phyloP scores from a whole-genome alignment of 2,888 invertebrate species.

The Scotopteryx bipunctaria region DNA sequence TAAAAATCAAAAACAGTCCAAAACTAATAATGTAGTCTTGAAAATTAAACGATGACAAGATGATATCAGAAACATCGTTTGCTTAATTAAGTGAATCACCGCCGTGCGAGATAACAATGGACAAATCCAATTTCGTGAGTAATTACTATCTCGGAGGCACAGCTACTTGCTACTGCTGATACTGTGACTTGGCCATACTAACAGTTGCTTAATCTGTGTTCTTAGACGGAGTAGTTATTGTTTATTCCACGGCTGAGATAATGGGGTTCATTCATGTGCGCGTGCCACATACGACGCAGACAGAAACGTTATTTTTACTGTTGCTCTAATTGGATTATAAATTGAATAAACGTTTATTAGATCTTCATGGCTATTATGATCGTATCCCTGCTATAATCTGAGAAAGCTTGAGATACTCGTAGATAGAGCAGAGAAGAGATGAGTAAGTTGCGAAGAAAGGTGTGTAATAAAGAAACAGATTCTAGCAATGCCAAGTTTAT shows the following conservation, averaged over 20 bases:
- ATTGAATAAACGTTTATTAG: slow-evolving; percentile 11
- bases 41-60: slow-evolving; percentile 6
- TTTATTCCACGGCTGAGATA: slow-evolving; percentile 20
- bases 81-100: slow-evolving; percentile 54
- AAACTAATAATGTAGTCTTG: neutral
- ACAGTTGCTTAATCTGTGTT: slow-evolving; percentile 26
- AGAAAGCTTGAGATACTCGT: too few species aligned
- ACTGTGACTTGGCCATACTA: slow-evolving; percentile 37
- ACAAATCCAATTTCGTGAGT: slow-evolving; percentile 51
- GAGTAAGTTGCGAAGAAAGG: too few species aligned
- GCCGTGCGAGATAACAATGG: slow-evolving; percentile 49
- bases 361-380: neutral
- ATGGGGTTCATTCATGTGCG: slow-evolving; percentile 27
- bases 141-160: slow-evolving; percentile 48
- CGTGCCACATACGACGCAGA: slow-evolving; percentile 19
- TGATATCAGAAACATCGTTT: slow-evolving; percentile 22
- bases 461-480: neutral
- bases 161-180: neutral
- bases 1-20: neutral
- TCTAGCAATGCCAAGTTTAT: slow-evolving; percentile 6
- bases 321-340: slow-evolving; percentile 12
- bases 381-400: neutral
- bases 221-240: slow-evolving; percentile 8
- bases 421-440: too few species aligned
- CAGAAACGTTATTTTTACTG: slow-evolving; percentile 8